Evolutionary conservation across 2,113 vertebrate species (phyloP), one percentile per base, ranked within the genome.

Genomic region (Callaeas wilsoni): DNA sequence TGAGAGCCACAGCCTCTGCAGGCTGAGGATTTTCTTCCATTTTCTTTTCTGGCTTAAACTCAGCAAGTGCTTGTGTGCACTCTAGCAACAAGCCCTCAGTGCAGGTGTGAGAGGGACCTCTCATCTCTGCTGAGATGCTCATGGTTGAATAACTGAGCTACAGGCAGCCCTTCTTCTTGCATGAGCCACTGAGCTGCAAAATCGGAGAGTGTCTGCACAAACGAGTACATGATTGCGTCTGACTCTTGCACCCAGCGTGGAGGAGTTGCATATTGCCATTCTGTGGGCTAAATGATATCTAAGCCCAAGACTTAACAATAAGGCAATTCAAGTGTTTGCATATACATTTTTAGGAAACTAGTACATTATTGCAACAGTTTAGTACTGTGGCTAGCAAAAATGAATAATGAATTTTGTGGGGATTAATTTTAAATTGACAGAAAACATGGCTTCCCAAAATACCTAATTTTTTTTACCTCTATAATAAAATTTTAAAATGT

Each of bases 181-280:
- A 30, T 21, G 42, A 84, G 73, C 53, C 60, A 63, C 39, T 20
- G 49, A 68, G 60, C 69, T 91, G 80, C 4, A 2, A 86, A 89
- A 92, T 65, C 80, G 5, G 75, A 56, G 23, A 53, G 44, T 18
- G 52, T 62, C 67, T 77, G 44, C 79, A 77, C 55, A 89, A 77
- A 84, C 1, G 2, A 69, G 30, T n/a, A 42, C 71, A 15, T 57
- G 55, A 62, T 84, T 70, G 27, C 29, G 25, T 78, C 84, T 21
- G 53, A 57, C 22, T 53, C 30, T 21, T 39, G n/a, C 18, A 46
- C 39, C 21, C 23, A 15, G 33, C 0, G 0, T 32, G 50, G 23
- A 89, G 21, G 39, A 81, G 52, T 2, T 82, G 52, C 22, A 4
- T 27, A 27, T n/a, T 81, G 27, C 50, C 25, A 3, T 87, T 81